Evolutionary conservation across 2,888 invertebrate genomes (phyloP), one percentile per base, ranked within the genome.

Genomic region (Drosophila nigricruria): DNA sequence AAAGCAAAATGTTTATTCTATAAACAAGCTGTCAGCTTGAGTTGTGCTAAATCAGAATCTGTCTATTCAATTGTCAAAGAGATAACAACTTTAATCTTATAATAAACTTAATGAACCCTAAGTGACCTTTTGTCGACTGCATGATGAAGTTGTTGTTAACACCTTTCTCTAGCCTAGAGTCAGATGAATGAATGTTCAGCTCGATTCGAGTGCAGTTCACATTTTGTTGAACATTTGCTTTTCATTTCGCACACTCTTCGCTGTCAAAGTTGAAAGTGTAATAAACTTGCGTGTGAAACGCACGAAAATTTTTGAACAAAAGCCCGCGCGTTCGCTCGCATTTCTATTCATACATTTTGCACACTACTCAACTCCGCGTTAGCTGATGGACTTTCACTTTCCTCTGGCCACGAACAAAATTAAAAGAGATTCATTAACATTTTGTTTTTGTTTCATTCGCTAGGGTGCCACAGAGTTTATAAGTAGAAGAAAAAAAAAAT

Each of bases 251-350:
- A 81, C 66, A 70, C 43, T 61, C 42, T 58, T 12, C 38, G 53
- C 20, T 70, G 83, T 69, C 83, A 82, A 76, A 82, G 82, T 82
- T 82, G 83, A 82, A 82, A 82, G 83, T 83, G 83, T 75, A 83
- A 82, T 83, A 82, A 82, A 82, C 82, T 82, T 83, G 81, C 83
- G 82, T 82, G 82, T 73, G 83, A 82, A 83, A 81, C 70, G 81
- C 70, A 83, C 54, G 43, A 73, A 67, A 70, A 59, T 27, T 69
- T 69, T 63, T 56, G n/a, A 75, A 81, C 83, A 80, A 82, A 80
- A 77, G 81, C 65, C 65, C 43, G 73, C 79, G 64, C 79, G 67
- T 49, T 79, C 71, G 67, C 52, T 79, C 71, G 70, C 65, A 68
- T 81, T 75, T 76, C 53, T 59, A 63, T 70, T 69, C 65, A 64